Percentiles rank a stretch among this genome's conserved stretches.
These are phyloP conservation scores for Brachionus plicatilis DNA, from an alignment of 1,140 invertebrate genomes.

Conservation along the genomic window DNA sequence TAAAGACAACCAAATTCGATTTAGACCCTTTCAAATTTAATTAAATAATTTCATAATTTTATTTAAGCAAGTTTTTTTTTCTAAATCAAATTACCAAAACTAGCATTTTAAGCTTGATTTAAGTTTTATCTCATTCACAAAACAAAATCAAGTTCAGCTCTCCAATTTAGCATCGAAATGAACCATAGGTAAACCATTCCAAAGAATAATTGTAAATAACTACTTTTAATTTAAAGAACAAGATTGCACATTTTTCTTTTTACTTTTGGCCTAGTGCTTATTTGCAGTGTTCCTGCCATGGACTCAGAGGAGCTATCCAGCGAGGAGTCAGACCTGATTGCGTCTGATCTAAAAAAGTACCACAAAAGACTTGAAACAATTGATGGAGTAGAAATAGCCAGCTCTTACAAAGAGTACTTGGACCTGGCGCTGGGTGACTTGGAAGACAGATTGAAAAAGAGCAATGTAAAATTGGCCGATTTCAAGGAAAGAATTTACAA, in stretches of 20 bases:
- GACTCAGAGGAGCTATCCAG: background rate
- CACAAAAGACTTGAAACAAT: constrained; percentile 29
- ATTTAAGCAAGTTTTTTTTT: background rate
- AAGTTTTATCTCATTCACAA: background rate
- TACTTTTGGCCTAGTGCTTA: background rate
- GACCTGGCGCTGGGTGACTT: constrained; percentile 13
- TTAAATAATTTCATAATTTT: background rate
- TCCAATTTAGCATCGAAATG: background rate
- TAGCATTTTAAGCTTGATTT: background rate
- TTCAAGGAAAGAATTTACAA: constrained; percentile 18
- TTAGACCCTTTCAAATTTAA: background rate
- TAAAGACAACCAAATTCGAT: background rate
- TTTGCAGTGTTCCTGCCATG: background rate
- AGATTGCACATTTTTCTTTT: background rate
- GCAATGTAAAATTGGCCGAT: constrained; percentile 8
- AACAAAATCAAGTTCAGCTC: background rate
- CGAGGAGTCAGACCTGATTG: background rate
- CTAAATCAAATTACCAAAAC: background rate
- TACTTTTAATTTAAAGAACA: background rate
- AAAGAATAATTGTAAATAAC: background rate
- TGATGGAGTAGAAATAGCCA: constrained; percentile 36
- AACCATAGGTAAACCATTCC: background rate
- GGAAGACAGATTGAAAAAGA: constrained; percentile 28
- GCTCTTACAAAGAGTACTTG: constrained; percentile 34
- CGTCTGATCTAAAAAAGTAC: background rate